phyloP scores from a whole-genome alignment of 1,140 invertebrate species.

The Drosophila guanche region DNA sequence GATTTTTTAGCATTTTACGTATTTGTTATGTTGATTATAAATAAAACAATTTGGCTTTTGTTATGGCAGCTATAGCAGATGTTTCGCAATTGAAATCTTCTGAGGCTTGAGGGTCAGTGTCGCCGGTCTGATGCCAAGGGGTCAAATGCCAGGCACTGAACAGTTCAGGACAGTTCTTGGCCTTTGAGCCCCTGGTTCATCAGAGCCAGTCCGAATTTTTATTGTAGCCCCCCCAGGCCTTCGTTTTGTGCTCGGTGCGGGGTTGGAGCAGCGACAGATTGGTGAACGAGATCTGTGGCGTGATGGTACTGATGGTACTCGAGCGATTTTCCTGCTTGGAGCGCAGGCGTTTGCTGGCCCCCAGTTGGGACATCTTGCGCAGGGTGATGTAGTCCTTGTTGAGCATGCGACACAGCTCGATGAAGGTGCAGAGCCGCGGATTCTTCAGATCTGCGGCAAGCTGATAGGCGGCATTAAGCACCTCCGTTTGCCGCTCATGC shows the following conservation, averaged over 20 bases:
- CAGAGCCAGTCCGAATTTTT: too few relatives aligned
- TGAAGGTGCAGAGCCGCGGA: conserved; percentile 53
- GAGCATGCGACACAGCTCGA: conserved; percentile 70
- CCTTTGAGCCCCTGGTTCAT: too few relatives aligned
- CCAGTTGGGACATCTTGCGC: conserved; percentile 58
- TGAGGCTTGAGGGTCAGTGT: too few relatives aligned
- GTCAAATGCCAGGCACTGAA: too few relatives aligned
- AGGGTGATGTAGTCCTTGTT: conserved; percentile 68
- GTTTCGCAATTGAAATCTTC: too few relatives aligned
- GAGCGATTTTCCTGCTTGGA: conserved; percentile 31
- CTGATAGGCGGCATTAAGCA: conserved; percentile 53
- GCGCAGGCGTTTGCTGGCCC: conserved; percentile 40
- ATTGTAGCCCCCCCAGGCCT: too few relatives aligned
- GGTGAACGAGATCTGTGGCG: neutral
- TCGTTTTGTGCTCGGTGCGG: too few relatives aligned
- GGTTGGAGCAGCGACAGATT: too few relatives aligned
- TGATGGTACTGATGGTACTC: conserved; percentile 5
- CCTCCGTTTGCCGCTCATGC: conserved; percentile 59
- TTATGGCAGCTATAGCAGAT: neutral
- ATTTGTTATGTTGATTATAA: neutral
- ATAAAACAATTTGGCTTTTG: conserved; percentile 10
- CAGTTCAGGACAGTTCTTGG: too few relatives aligned
- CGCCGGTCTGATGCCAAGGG: too few relatives aligned
- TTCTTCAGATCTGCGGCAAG: conserved; percentile 59
- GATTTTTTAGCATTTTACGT: conserved; percentile 8